Percentiles rank a stretch among this genome's conserved stretches.
Conservation (phyloP, 1,140 invertebrate species). For the Zaprionus davidi region DNA sequence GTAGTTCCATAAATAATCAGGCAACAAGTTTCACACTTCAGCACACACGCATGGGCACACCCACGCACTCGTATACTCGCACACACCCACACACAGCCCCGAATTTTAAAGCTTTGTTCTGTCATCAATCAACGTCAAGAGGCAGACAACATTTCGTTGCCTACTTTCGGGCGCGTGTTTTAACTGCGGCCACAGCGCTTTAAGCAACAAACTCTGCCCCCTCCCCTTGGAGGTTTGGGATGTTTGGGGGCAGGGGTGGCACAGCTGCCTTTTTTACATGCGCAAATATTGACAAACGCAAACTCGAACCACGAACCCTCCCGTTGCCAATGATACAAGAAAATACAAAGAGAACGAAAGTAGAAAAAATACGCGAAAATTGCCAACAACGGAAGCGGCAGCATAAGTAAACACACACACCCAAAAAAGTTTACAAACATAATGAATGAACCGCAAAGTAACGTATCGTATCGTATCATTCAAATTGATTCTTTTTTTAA, state of each 20-base stretch:
- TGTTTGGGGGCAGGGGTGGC: background rate
- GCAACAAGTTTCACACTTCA: constrained; percentile 36
- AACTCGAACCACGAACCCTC: background rate
- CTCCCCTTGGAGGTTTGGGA: no score
- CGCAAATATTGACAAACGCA: constrained; percentile 40
- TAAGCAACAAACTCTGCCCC: constrained; percentile 3
- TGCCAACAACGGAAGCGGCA: background rate
- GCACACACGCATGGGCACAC: constrained; percentile 1
- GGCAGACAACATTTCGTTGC: constrained; percentile 13
- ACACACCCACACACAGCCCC: background rate
- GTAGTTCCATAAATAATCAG: constrained; percentile 47
- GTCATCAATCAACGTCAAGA: constrained; percentile 33
- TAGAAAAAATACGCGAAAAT: background rate
- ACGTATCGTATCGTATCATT: constrained; percentile 11
- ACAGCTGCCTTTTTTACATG: constrained; percentile 36
- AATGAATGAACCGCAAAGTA: constrained; percentile 33
- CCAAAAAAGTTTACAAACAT: constrained; percentile 21
- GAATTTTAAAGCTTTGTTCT: constrained; percentile 27
- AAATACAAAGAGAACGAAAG: background rate
- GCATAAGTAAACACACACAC: constrained; percentile 9
- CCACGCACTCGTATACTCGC: background rate
- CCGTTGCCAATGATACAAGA: constrained; percentile 1
- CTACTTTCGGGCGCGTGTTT: constrained; percentile 25
- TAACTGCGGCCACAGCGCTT: background rate
- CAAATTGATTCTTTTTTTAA: constrained; percentile 30